phyloP scores from a whole-genome alignment of 2,113 vertebrate species.

The Hiodon tergisus region DNA sequence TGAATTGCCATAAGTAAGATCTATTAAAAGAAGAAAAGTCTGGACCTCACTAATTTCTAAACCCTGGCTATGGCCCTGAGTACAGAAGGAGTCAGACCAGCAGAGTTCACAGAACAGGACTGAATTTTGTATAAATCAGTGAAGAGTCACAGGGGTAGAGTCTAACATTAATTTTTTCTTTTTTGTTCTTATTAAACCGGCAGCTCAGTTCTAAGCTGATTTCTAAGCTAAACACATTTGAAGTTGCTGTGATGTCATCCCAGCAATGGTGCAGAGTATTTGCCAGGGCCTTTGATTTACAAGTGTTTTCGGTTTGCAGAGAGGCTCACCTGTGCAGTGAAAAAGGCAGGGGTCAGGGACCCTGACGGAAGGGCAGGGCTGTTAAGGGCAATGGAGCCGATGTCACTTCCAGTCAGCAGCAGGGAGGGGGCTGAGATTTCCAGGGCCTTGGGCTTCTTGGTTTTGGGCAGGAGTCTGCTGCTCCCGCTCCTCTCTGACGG shows the following conservation, averaged over 20 bases:
- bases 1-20: no score
- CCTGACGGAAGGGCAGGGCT: constrained; percentile 88
- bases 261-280: no score
- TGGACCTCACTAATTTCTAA: no score
- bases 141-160: no score
- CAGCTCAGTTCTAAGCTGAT: no score
- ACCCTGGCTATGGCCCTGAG: no score
- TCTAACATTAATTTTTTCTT: no score
- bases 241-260: constrained; percentile 39
- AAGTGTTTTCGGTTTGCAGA: not conserved
- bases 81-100: no score
- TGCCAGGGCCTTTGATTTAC: not conserved
- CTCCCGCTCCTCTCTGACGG: constrained; percentile 43
- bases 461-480: constrained; percentile 76
- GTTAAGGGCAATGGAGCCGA: constrained; percentile 90
- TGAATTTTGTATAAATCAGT: no score
- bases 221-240: constrained; percentile 44
- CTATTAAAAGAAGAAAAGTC: no score
- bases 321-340: constrained; percentile 82
- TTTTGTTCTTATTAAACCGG: no score
- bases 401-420: constrained; percentile 78
- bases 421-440: constrained; percentile 83
- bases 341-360: constrained; percentile 90
- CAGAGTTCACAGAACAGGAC: no score
- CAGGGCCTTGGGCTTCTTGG: constrained; percentile 92